Conservation (phyloP, 2,888 invertebrate species). For the Machimus rusticus region DNA sequence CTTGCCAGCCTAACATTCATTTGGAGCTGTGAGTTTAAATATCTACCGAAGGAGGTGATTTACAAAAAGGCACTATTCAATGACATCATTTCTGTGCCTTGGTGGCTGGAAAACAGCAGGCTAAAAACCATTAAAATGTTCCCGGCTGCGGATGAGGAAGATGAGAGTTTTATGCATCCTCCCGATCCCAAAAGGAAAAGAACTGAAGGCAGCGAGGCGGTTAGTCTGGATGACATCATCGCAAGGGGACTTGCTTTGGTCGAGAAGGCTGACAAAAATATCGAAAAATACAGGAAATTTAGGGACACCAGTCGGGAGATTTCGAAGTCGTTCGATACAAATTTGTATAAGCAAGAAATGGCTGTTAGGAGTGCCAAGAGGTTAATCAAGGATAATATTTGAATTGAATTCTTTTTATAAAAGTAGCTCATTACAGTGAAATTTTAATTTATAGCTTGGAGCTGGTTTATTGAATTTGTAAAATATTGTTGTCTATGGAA, state of each 20-base stretch:
- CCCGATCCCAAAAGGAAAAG: conserved; percentile 26
- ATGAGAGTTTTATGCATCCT: neutral
- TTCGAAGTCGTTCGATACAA: conserved; percentile 46
- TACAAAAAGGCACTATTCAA: conserved; percentile 53
- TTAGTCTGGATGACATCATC: conserved; percentile 42
- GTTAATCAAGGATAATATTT: conserved; percentile 22
- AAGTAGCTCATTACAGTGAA: neutral
- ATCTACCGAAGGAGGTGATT: conserved; percentile 53
- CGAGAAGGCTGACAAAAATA: conserved; percentile 44
- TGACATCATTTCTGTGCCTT: conserved; percentile 52
- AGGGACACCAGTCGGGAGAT: conserved; percentile 40
- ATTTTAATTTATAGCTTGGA: neutral
- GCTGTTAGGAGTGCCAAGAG: conserved; percentile 40
- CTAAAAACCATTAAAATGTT: conserved; percentile 50
- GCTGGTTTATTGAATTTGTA: neutral
- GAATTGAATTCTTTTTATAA: neutral
- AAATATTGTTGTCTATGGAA: neutral
- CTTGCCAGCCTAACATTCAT: conserved; percentile 46
- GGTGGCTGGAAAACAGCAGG: conserved; percentile 54
- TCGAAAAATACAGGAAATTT: conserved; percentile 40
- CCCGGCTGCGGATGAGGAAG: neutral
- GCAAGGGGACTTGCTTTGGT: conserved; percentile 36
- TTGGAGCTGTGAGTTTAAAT: conserved; percentile 42
- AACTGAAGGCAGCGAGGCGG: neutral
- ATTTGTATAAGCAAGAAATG: conserved; percentile 45